Conservation (phyloP, 2,113 vertebrate genomes). For the Equus przewalskii region DNA sequence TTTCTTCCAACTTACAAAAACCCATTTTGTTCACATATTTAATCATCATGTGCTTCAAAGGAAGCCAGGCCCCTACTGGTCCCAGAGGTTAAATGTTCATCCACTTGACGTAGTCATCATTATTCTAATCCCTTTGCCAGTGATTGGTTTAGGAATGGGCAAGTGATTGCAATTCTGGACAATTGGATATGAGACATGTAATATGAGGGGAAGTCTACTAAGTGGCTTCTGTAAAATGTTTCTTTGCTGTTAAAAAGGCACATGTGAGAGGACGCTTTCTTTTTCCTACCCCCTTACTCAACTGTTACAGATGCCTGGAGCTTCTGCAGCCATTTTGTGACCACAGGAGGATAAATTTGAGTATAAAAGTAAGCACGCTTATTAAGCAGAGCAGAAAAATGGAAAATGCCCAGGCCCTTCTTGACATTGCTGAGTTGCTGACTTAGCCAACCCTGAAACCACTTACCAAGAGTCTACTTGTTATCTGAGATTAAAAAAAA, state of each 20-base stretch:
- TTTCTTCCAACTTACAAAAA: neutral
- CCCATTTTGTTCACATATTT: neutral
- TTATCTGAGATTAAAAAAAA: neutral
- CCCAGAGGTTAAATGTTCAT: neutral
- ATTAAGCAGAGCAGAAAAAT: neutral
- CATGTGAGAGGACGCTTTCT: neutral
- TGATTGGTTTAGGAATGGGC: neutral
- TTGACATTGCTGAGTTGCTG: neutral
- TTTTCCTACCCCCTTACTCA: neutral
- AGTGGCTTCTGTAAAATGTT: neutral
- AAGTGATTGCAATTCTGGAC: neutral
- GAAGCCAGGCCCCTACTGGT: neutral
- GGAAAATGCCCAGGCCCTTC: neutral
- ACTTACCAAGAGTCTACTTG: neutral
- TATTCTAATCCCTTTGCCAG: neutral
- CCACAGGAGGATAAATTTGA: neutral
- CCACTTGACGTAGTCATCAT: neutral
- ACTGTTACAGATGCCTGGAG: neutral
- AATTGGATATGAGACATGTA: neutral
- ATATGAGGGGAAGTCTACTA: neutral
- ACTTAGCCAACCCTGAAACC: neutral
- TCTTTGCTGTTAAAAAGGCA: neutral
- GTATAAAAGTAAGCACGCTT: neutral
- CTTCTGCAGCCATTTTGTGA: neutral
- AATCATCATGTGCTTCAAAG: neutral